Base-by-base conservation (phyloP, 1,140 invertebrate genomes). In the Phymastichus coffea region DNA sequence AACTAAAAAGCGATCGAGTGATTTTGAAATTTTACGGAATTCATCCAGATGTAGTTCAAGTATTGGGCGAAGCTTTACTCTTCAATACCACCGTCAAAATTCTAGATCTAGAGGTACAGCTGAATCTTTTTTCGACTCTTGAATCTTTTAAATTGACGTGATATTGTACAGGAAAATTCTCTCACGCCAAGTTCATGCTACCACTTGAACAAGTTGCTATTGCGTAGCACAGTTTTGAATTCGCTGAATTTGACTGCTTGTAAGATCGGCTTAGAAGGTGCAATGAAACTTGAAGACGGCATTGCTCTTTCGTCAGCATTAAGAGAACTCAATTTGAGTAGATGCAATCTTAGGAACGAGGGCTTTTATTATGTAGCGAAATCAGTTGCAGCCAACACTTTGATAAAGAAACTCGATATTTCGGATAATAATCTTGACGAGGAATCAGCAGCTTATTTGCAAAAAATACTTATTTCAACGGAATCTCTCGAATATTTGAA, bases 21-120 rank as follows among this genome's bases (percentile, higher is more conserved):
- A 64, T 72, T 70, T 63, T 79, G 12, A 62, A 58, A 23, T 81
- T 75, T 63, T 83, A 81, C 23, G 73, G 78, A 1, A 37, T 83
- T 0, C 70, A 80, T 63, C 69, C 78, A 6, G 62, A 60, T 41
- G 66, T 74, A n/a, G 58, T 82, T 4, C 62, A 67, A 61, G 69
- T 68, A 7, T 75, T 84, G 62, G 75, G 67, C 22, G 64, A 77
- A 28, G 73, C 78, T 9, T 25, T 82, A 1, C 53, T 60, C 17
- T 48, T 64, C 3, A 83, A 84, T 56, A 62, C 40, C 22, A 69
- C 65, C 20, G 75, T 83, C 8, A 66, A 67, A 63, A 65, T 25
- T 4, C 41, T 83, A 8, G 66, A 83, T 61, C 63, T 84, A 1
- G 73, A 69, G 56, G 78, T 80, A 66, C 51, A 49, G 9, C 17